Conservation (phyloP, 2,797 vertebrate genomes). For the Vireo griseus region DNA sequence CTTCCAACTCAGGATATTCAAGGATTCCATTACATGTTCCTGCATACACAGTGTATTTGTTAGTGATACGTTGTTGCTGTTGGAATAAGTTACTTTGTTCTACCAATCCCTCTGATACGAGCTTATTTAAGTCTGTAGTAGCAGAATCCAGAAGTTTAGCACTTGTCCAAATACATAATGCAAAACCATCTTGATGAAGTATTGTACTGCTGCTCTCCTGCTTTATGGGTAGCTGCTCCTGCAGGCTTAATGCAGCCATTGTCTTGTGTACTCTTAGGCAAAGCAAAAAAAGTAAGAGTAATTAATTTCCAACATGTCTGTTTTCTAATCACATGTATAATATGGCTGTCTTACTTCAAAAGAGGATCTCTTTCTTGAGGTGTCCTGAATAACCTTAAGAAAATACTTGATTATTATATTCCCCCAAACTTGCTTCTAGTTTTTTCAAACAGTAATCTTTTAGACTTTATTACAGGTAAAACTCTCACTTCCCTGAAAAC, state of each 20-base stretch:
- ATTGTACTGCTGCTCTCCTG: neutral
- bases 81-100: neutral
- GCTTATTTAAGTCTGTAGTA: neutral
- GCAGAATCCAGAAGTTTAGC: neutral
- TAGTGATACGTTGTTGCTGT: neutral
- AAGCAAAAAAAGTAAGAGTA: neutral
- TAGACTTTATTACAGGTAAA: neutral
- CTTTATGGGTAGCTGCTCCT: neutral
- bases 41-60: rapidly evolving
- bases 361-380: neutral
- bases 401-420: neutral
- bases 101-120: neutral
- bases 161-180: neutral
- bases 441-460: neutral
- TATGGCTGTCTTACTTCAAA: neutral
- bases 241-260: neutral
- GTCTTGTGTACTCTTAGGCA: neutral
- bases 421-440: neutral
- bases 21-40: neutral
- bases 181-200: neutral
- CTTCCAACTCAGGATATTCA: neutral
- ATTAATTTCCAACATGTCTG: neutral
- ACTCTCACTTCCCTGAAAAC: neutral
- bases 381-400: neutral
- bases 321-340: neutral